Base-by-base conservation (phyloP, 23 tunicate species). In the Trididemnum clinides region DNA sequence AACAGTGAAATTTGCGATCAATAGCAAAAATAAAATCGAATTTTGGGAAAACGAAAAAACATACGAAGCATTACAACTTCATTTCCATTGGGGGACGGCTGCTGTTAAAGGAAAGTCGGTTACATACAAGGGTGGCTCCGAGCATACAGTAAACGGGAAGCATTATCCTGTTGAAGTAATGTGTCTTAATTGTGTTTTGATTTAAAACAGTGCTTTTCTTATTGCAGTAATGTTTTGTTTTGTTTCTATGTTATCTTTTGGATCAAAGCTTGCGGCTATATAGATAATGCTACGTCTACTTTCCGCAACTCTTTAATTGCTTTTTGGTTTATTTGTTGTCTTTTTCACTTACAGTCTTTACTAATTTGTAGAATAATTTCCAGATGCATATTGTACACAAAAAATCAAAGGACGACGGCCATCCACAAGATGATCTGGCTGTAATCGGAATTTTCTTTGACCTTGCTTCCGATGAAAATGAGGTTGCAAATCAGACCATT, bases 381-480 rank as follows among this genome's bases (percentile, higher is more conserved):
- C 83, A 93, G 98, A 84, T 93, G 90, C 98, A 93, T 69, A 93
- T 93, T 50, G 98, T 93, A 2, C 98, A 93, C 39, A 57, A 33
- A 33, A 93, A 93, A 74, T 62, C 2, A 3, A 32, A 22, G 2
- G 25, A 33, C 29, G 83, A 39, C 19, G 54, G 32, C 0, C 22
- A 80, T 50, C 19, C 27, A 1, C 20, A 51, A 0, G 92, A 91
- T 33, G 84, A 78, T n/a, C 57, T 64, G 25, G 92, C 82, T 15
- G 98, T 93, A 6, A 19, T 93, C 1, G 93, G 89, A 4, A 81
- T 93, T 1, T 88, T 93, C 22, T 75, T 93, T 34, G 79, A 88
- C 5, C 31, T 80, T 0, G 64, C 54, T 1, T 36, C 72, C 1
- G 75, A 80, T 31, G 33, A 50, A 2, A 64, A 50, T 5, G 6